Base-by-base conservation (phyloP, 2,797 vertebrate species). In the Lophotriccus pileatus region DNA sequence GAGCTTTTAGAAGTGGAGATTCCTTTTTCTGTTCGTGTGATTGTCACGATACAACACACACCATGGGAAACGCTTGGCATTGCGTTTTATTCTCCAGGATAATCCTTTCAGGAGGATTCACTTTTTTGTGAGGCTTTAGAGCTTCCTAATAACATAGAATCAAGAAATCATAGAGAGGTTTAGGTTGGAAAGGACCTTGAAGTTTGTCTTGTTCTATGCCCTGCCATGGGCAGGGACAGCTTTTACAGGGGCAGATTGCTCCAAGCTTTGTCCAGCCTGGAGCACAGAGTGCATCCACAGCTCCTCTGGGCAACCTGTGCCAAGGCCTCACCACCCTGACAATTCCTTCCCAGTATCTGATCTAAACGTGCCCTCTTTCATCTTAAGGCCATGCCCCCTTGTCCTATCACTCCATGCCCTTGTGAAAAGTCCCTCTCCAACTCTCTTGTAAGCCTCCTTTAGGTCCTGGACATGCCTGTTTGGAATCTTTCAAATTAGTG, bases 121-220 rank as follows among this genome's bases (percentile, higher is more conserved):
- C 12, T n/a, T 56, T 46, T 17, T 39, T n/a, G 23, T 43, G 60
- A 74, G 37, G 32, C 24, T 53, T 70, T 18, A 79, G 37, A 47
- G 18, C 15, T 90, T 88, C 13, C 28, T 49, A 27, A 5, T 36
- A 50, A 36, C 24, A 7, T 0, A 22, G 9, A 55, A 32, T 55
- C 5, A 36, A 36, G 21, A 14, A 55, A 18, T 63, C 30, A 14
- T 53, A 30, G 64, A 25, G 46, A 22, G 22, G 13, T 46, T 52
- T 60, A 30, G 15, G 34, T 1, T 14, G 30, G 11, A 22, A 69
- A 14, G 11, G 30, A 55, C 21, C 11, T 53, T 2, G 34, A 39
- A 47, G 0, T 13, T 0, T 30, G 34, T 2, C 47, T 25, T 14
- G 2, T 41, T 0, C 41, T 49, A 25, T 7, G 23, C 18, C 19